Evolutionary conservation across 2,113 vertebrate species (phyloP).

Genomic region (Eolophus roseicapilla): DNA sequence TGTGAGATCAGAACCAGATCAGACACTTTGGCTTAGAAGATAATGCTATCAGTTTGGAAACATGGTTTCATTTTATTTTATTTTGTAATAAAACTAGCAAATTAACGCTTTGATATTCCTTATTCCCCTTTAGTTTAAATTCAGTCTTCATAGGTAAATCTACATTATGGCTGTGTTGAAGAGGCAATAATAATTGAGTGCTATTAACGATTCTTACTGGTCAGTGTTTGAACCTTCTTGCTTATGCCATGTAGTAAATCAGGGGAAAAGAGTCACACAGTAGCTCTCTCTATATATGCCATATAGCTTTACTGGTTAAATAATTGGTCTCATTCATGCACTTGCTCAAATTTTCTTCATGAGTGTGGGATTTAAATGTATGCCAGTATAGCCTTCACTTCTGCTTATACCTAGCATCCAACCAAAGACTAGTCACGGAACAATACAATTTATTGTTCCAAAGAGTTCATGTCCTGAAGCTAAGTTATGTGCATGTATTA

Average conservation of each 20-base stretch:
- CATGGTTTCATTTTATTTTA: accelerated
- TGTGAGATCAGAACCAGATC: neutral
- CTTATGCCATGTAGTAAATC: neutral
- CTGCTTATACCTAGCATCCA: neutral
- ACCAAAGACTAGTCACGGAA: neutral
- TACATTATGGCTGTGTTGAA: neutral
- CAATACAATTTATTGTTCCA: neutral
- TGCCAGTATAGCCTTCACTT: neutral
- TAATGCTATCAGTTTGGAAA: neutral
- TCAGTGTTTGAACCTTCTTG: neutral
- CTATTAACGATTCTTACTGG: neutral
- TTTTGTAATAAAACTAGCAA: neutral
- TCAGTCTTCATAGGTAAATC: neutral
- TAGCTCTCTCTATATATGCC: neutral
- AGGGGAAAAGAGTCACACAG: neutral
- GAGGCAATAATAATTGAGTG: neutral
- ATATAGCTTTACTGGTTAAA: neutral
- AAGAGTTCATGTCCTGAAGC: neutral
- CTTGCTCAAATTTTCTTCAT: neutral
- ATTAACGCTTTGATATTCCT: neutral
- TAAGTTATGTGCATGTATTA: accelerated
- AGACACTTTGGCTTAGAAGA: neutral
- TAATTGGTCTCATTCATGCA: neutral
- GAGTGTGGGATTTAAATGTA: neutral
- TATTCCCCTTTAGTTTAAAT: neutral